Evolutionary conservation across 2,888 invertebrate genomes (phyloP), one percentile per base, ranked within the genome.

Genomic region (Epinotia brunnichana): DNA sequence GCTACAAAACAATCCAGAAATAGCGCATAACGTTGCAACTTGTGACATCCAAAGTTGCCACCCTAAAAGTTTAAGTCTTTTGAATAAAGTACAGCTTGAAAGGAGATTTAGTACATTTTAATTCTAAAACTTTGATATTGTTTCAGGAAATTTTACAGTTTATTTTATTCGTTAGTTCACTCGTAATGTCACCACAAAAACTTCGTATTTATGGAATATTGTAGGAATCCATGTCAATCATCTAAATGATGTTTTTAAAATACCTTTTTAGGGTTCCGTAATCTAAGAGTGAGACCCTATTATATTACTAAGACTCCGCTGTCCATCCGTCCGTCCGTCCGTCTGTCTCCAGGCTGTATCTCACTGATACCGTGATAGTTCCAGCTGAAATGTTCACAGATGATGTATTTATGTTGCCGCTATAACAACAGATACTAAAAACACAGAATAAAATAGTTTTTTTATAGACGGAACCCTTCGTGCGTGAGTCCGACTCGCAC

Each of bases 1-100:
- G 3, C n/a, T 29, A 29, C 19, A 63, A 35, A 63, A 63, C 51
- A 63, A 63, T 53, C 13, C 29, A 13, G 63, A 29, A 63, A 48
- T 19, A 53, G 35, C 19, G 51, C 63, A 63, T 63, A 13, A 11
- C 5, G 51, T 35, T 17, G 17, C 48, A 63, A 51, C 29, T 51
- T 51, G 29, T 29, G 11, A 51, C 51, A n/a, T 29, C 35, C 29
- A 51, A 48, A 63, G 63, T 64, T 64, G 63, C 35, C 35, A 39
- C 53, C 19, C 53, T 64, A 64, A 53, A 53, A 51, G 35, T 64
- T 63, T 17, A 62, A 24, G 11, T 29, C 35, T 44, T 19, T 24
- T 17, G 66, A 24, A 67, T 11, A 15, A 63, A n/a, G 3, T 19
- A 66, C 39, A 39, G 51, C 54, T 53, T 13, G 51, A 63, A 66